phyloP scores from a whole-genome alignment of 2,888 invertebrate species.

The Diaprepes abbreviatus region DNA sequence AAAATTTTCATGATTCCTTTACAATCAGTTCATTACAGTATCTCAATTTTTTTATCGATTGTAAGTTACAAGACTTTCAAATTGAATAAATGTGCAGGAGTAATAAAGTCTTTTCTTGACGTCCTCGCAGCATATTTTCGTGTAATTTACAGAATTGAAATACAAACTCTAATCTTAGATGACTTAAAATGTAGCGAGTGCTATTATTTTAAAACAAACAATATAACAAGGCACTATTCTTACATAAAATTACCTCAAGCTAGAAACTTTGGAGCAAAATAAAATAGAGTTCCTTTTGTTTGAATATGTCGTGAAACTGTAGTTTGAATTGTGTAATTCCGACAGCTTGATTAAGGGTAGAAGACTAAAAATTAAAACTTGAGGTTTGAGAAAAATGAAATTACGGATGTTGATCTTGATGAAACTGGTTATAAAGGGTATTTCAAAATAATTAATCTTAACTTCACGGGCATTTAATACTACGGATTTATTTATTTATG shows the following conservation, averaged over 20 bases:
- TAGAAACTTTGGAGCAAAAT: slow-evolving; percentile 1
- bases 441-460: no score
- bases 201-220: slow-evolving; percentile 20
- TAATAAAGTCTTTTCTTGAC: not conserved
- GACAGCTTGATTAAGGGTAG: not conserved
- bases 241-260: slow-evolving; percentile 3
- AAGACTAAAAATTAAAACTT: no score
- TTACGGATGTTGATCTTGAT: no score
- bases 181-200: slow-evolving; percentile 9
- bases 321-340: not conserved
- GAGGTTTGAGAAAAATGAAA: no score
- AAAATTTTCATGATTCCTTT: no score
- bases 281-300: slow-evolving; percentile 18
- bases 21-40: no score
- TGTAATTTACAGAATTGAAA: slow-evolving; percentile 1
- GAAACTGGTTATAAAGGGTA: no score
- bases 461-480: no score
- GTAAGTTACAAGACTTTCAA: no score
- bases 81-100: no score
- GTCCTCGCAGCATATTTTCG: not conserved
- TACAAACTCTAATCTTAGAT: slow-evolving; percentile 4
- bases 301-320: slow-evolving; percentile 1
- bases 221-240: slow-evolving; percentile 11
- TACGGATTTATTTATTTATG: no score
- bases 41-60: no score